Conservation (phyloP, 2,113 vertebrate genomes). For the Apodemus sylvaticus region DNA sequence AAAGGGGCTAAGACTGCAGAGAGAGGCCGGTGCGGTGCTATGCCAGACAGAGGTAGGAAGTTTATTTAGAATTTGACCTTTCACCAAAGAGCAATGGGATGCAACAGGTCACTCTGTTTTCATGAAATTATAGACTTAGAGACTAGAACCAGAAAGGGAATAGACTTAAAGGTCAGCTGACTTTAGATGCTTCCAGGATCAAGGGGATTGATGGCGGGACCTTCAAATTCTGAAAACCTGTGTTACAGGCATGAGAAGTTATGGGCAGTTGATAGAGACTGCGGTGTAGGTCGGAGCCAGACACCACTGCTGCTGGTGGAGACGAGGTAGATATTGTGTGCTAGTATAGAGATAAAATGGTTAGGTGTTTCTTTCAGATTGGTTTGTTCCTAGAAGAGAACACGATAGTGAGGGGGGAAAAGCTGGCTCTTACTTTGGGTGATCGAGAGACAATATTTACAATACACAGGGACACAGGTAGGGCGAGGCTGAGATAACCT, state of each 20-base stretch:
- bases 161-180: constrained; percentile 32
- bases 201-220: constrained; percentile 3
- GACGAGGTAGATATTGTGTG: not conserved
- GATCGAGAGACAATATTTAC: not conserved
- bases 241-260: not conserved
- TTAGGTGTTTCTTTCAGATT: constrained; percentile 15
- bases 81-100: constrained; percentile 13
- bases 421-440: constrained; percentile 1
- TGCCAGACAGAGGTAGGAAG: not conserved
- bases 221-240: constrained; percentile 52
- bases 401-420: not conserved
- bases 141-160: not conserved
- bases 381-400: constrained; percentile 16
- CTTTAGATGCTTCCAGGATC: constrained; percentile 31
- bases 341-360: not conserved
- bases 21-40: not conserved
- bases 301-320: not conserved
- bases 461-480: not conserved
- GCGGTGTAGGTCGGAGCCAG: not conserved
- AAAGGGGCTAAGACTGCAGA: not conserved
- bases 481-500: not conserved
- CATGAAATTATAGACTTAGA: constrained; percentile 26
- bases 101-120: constrained; percentile 35
- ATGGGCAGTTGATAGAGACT: not conserved
- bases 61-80: constrained; percentile 52